A percentile compares a stretch with the other conserved stretches of the same genome.
Conservation (phyloP, 30 jellyfish, hydroid and myxozoan species). For the Turritopsis dohrnii region DNA sequence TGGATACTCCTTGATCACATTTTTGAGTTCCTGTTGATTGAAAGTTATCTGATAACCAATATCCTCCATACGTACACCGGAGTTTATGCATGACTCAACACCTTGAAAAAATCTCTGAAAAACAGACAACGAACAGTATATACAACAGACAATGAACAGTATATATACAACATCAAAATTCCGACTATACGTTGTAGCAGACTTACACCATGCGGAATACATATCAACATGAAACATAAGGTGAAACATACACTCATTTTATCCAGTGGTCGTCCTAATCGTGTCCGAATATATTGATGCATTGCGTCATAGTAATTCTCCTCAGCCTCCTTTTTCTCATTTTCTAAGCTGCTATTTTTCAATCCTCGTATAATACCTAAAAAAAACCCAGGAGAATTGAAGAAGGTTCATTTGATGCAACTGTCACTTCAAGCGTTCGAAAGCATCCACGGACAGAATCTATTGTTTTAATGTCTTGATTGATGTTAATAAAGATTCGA, state of each 20-base stretch:
- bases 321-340: slow-evolving; percentile 80
- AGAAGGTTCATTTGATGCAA: too few species aligned
- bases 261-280: slow-evolving; percentile 87
- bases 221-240: background rate
- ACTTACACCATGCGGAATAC: background rate
- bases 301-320: slow-evolving; percentile 65
- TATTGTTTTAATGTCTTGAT: background rate
- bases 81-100: slow-evolving; percentile 82
- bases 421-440: too few species aligned
- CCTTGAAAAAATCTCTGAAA: slow-evolving; percentile 89
- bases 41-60: slow-evolving; percentile 90
- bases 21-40: slow-evolving; percentile 85
- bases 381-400: too few species aligned
- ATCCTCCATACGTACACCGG: slow-evolving; percentile 92
- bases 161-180: too few species aligned
- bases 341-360: slow-evolving; percentile 60
- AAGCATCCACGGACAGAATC: too few species aligned
- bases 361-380: slow-evolving; percentile 72
- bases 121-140: background rate
- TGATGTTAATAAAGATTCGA: background rate
- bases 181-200: too few species aligned
- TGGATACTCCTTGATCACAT: slow-evolving; percentile 76
- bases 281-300: slow-evolving; percentile 74
- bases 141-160: background rate
- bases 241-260: slow-evolving; percentile 62